Conservation (phyloP, 2,797 vertebrate species). For the Notolabrus celidotus region DNA sequence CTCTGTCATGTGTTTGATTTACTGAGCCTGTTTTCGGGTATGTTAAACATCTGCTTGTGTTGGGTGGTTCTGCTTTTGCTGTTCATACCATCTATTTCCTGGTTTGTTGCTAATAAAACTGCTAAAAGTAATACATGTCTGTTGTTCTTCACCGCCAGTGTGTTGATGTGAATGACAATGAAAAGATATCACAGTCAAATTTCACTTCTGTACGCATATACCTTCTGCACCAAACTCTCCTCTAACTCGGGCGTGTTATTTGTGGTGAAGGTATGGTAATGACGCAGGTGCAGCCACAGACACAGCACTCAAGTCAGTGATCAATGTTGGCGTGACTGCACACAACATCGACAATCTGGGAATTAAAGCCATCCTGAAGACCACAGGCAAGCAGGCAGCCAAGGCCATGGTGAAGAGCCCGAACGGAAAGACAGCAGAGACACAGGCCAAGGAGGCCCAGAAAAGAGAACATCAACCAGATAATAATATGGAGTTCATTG, state of each 20-base stretch:
- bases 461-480: conserved; percentile 20
- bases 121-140: conserved; percentile 27
- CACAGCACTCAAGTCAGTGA: conserved; percentile 86
- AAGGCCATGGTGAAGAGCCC: conserved; percentile 82
- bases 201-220: conserved; percentile 9
- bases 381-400: conserved; percentile 85
- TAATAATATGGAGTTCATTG: conserved; percentile 19
- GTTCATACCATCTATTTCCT: conserved; percentile 43
- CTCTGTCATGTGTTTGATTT: conserved; percentile 33
- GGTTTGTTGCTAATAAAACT: conserved; percentile 71
- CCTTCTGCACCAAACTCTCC: conserved; percentile 19
- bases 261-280: conserved; percentile 89
- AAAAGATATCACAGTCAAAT: conserved; percentile 4
- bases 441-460: conserved; percentile 11
- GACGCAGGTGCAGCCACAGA: conserved; percentile 90
- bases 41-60: conserved; percentile 44
- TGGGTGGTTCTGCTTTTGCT: conserved; percentile 56
- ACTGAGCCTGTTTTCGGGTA: conserved; percentile 28
- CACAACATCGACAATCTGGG: conserved; percentile 91
- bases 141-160: conserved; percentile 2
- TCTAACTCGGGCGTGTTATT: conserved; percentile 38
- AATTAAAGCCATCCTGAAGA: conserved; percentile 89
- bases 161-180: conserved; percentile 16
- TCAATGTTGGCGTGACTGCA: conserved; percentile 89
- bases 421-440: conserved; percentile 39